These are phyloP conservation scores for Stomatorhinus ivindoensis DNA, from an alignment of 2,113 vertebrate species.

Conservation along the genomic window DNA sequence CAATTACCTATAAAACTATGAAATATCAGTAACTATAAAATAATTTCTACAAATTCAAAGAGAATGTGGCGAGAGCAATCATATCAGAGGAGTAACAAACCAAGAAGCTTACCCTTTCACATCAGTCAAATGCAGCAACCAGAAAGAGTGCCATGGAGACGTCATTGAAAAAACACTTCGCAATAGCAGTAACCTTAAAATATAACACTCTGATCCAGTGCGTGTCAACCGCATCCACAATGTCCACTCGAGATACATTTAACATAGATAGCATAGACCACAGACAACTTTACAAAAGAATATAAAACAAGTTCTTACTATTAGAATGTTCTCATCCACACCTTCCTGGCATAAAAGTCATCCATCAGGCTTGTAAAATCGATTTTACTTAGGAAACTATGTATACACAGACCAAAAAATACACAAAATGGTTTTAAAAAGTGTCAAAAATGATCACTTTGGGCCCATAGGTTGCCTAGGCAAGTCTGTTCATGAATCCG, in stretches of 20 bases:
- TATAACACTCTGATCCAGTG: background rate
- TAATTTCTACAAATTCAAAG: background rate
- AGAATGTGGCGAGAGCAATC: background rate
- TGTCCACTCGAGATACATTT: too few relatives aligned
- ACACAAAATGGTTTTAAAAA: background rate
- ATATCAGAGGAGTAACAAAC: background rate
- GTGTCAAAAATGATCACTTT: background rate
- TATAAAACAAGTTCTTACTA: background rate
- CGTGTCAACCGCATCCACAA: too few relatives aligned
- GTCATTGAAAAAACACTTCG: background rate
- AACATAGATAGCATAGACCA: too few relatives aligned
- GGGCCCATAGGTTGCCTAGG: background rate
- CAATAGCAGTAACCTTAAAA: background rate
- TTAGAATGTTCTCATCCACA: background rate
- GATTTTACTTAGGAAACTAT: background rate
- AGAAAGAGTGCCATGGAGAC: background rate
- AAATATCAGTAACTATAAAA: background rate
- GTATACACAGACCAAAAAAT: background rate
- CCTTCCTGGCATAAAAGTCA: background rate
- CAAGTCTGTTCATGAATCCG: background rate
- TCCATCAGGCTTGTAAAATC: background rate
- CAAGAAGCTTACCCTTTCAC: background rate
- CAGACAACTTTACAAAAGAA: background rate
- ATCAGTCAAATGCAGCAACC: background rate
- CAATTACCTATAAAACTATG: background rate